A percentile compares a stretch with the other conserved stretches of the same genome.
Conservation (phyloP, 1,140 invertebrate genomes). For the Sinella curviseta region DNA sequence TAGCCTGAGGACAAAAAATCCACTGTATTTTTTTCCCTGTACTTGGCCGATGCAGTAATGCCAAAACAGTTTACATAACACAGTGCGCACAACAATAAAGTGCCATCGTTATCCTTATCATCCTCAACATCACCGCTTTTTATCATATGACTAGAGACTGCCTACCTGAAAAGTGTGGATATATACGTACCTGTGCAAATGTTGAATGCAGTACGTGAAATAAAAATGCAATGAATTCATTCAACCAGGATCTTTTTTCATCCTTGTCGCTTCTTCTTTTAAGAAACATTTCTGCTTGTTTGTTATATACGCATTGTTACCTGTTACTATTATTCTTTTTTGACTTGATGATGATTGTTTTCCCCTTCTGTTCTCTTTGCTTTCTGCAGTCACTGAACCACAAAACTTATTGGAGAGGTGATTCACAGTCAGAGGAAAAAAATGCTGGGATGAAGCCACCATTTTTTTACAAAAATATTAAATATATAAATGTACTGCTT, state of each 20-base stretch:
- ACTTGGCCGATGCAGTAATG: background rate
- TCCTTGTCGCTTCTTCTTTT: background rate
- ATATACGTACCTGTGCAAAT: background rate
- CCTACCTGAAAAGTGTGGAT: background rate
- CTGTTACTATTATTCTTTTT: background rate
- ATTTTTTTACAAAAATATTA: background rate
- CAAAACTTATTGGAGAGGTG: background rate
- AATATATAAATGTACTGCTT: too few relatives aligned
- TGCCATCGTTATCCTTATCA: background rate
- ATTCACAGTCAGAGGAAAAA: background rate
- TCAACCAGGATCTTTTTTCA: constrained; percentile 2
- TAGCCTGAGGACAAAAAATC: constrained; percentile 1
- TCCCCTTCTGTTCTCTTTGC: too few relatives aligned
- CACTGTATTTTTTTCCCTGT: background rate
- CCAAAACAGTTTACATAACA: background rate
- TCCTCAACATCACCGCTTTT: background rate
- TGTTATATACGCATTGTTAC: background rate
- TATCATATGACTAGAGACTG: background rate
- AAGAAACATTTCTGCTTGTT: background rate
- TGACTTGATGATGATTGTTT: background rate
- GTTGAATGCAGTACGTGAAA: too few relatives aligned
- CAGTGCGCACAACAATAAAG: background rate
- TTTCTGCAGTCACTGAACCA: background rate
- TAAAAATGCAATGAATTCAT: background rate
- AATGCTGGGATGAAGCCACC: background rate